Conservation (phyloP, 2,888 invertebrate species). For the Agonopterix arenella region DNA sequence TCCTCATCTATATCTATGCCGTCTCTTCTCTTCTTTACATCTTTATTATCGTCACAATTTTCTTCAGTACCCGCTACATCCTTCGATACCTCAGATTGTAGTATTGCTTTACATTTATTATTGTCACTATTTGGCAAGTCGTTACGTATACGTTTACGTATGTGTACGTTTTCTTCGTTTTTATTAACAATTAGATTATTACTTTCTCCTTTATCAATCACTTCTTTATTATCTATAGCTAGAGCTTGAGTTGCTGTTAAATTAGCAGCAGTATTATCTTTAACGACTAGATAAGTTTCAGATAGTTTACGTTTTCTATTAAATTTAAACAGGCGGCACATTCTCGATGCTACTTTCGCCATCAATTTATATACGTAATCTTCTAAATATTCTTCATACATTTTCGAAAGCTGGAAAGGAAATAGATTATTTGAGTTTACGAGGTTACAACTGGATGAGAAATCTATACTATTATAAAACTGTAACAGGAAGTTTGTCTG, state of each 20-base stretch:
- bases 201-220: background rate
- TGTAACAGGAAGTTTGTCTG: too few species aligned
- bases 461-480: too few species aligned
- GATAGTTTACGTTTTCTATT: slow-evolving; percentile 20
- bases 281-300: slow-evolving; percentile 16
- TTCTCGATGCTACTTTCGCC: slow-evolving; percentile 50
- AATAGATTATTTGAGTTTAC: background rate
- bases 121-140: too few species aligned
- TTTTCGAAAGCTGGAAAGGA: slow-evolving; percentile 79
- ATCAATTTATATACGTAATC: slow-evolving; percentile 72
- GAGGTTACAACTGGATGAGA: background rate
- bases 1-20: slow-evolving; percentile 32
- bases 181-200: background rate
- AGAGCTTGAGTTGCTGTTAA: slow-evolving; percentile 3
- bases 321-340: slow-evolving; percentile 40
- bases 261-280: slow-evolving; percentile 6
- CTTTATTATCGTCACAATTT: slow-evolving; percentile 13
- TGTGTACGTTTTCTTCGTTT: slow-evolving; percentile 5
- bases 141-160: too few species aligned
- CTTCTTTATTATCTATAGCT: slow-evolving; percentile 15
- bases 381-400: slow-evolving; percentile 86
- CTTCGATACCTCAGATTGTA: slow-evolving; percentile 4
- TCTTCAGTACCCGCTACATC: slow-evolving; percentile 4
- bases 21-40: slow-evolving; percentile 19
- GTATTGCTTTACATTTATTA: too few species aligned